Conservation (phyloP, 2,797 vertebrate species). For the Agapornis canus region DNA sequence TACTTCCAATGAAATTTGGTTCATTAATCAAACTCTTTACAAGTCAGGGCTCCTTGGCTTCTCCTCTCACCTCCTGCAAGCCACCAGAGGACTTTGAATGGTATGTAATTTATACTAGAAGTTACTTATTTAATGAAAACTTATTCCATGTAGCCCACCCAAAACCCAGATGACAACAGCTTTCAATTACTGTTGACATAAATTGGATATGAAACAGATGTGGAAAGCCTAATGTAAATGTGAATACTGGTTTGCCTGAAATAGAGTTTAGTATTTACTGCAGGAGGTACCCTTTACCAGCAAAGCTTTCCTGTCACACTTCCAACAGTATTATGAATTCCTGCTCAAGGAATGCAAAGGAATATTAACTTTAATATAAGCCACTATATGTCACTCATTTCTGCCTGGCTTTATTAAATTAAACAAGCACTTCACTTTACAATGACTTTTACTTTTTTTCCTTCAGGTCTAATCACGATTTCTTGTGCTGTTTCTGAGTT, state of each 20-base stretch:
- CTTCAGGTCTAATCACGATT: neutral
- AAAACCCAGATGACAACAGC: neutral
- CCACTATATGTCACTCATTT: neutral
- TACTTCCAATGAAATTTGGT: neutral
- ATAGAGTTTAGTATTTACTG: neutral
- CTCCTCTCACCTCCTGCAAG: neutral
- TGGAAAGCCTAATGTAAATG: neutral
- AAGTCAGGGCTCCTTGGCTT: neutral
- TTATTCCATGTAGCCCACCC: neutral
- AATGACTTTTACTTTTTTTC: neutral
- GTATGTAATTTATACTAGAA: neutral
- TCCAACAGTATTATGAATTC: neutral
- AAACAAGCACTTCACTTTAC: neutral
- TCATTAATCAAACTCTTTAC: neutral
- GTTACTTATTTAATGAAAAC: neutral
- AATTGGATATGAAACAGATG: conserved; percentile 34
- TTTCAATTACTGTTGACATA: conserved; percentile 2
- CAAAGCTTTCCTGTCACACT: neutral
- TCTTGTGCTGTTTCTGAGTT: neutral
- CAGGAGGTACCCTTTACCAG: neutral
- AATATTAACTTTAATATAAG: neutral
- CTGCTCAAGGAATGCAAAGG: neutral
- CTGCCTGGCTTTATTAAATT: neutral
- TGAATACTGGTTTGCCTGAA: neutral
- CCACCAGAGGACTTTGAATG: neutral